Base-by-base conservation (phyloP, 2,888 invertebrate genomes). In the Nephrotoma flavescens region DNA sequence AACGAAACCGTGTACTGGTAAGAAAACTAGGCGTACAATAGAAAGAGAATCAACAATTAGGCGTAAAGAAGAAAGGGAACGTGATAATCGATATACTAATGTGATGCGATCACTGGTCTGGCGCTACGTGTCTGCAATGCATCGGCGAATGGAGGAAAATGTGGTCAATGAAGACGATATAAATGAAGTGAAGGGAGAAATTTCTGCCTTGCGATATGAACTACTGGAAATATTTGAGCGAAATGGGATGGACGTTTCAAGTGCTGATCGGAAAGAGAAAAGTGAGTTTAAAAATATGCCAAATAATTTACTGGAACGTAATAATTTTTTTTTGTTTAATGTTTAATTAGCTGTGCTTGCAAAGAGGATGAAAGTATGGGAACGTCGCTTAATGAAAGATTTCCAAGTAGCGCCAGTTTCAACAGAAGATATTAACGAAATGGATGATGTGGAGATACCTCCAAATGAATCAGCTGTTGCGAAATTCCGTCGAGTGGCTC, bases 151-250 rank as follows among this genome's bases (percentile, higher is more conserved):
- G 90, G 97, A 97, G 89, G 95, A 96, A 89, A 96, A 96, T 86
- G 94, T 95, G 0, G 97, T 98, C 0, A 97, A 97, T 0, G 98
- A 98, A 91, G 98, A 99, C 89, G 96, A 97, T 89, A 94, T 99
- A 87, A 98, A 98, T 89, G 98, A 98, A 92, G 94, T 99, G 44
- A 98, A 98, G 91, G 96, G 96, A 89, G 98, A 98, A 89, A 96
- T 99, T 83, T 97, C 97, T 0, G 95, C 98, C 0, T 95, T 98
- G 93, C 94, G 97, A 88, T 98, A 96, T 90, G 98, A 99, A 90
- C 93, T 99, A 88, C 92, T 98, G 0, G 98, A 98, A 89, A 96
- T 98, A 45, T 94, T 98, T 86, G 94, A 95, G 88, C 95, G 94
- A 90, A 98, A 97, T 89, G 98, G 98, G 83, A 95, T 97, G 95